Conservation (phyloP, 2,888 invertebrate genomes). For the Amphipyra berbera region DNA sequence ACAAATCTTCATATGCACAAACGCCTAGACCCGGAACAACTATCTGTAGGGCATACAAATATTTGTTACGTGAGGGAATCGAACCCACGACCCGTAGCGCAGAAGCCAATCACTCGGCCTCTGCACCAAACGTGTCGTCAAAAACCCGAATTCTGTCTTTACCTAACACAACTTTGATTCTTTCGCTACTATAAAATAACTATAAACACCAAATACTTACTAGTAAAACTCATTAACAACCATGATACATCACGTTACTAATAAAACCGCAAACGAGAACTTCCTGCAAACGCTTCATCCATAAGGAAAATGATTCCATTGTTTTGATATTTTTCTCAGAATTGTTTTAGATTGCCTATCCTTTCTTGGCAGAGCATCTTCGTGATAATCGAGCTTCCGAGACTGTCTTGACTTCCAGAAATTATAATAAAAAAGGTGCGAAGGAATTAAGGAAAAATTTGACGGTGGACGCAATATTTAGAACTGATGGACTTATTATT, state of each 20-base stretch:
- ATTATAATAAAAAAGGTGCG: conserved; percentile 9
- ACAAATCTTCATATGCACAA: no score
- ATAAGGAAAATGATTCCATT: conserved; percentile 60
- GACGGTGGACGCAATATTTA: background rate
- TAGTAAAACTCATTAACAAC: conserved; percentile 28
- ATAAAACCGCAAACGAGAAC: conserved; percentile 54
- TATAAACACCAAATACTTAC: background rate
- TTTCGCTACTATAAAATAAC: background rate
- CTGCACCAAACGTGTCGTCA: no score
- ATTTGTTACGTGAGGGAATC: no score
- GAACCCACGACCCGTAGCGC: no score
- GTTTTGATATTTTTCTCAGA: conserved; percentile 57
- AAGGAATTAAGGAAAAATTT: conserved; percentile 33
- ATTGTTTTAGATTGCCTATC: conserved; percentile 43
- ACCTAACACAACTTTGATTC: no score
- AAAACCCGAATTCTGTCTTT: no score
- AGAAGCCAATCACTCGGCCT: no score
- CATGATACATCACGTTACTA: conserved; percentile 37
- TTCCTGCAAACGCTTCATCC: conserved; percentile 43
- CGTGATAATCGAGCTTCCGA: conserved; percentile 36
- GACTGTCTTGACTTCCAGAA: conserved; percentile 37
- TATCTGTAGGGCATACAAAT: no score
- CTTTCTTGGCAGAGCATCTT: conserved; percentile 49
- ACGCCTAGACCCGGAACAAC: no score
- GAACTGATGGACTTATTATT: no score